Evolutionary conservation across 2,797 vertebrate genomes (phyloP).

Genomic region (Eutrigla gurnardus): DNA sequence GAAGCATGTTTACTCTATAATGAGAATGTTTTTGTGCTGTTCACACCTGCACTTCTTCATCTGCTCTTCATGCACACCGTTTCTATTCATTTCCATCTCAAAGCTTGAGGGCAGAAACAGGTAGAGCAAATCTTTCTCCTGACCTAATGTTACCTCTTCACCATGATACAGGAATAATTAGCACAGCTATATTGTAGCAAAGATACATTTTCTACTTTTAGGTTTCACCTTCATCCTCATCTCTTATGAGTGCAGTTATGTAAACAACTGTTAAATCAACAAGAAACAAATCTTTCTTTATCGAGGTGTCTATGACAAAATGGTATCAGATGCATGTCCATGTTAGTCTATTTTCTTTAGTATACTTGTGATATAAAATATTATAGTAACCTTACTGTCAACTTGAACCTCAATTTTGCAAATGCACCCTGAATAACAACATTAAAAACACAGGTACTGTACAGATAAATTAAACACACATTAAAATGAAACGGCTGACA

Average conservation of each 20-base stretch:
- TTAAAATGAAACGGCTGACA: background rate
- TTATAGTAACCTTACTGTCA: background rate
- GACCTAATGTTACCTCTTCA: background rate
- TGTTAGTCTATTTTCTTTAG: background rate
- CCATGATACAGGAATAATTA: slow-evolving; percentile 22
- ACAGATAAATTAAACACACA: background rate
- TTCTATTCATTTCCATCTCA: background rate
- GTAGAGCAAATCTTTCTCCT: background rate
- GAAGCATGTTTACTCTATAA: background rate
- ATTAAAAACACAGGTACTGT: background rate
- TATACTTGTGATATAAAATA: background rate
- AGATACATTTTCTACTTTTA: slow-evolving; percentile 15
- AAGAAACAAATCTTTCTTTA: background rate
- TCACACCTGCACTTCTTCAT: background rate
- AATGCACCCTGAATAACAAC: background rate
- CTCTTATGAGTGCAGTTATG: slow-evolving; percentile 4
- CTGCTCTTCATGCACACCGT: background rate
- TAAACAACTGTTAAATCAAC: slow-evolving; percentile 1
- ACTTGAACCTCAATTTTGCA: background rate
- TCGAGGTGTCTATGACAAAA: background rate
- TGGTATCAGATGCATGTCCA: background rate
- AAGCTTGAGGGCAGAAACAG: background rate
- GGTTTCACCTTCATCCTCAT: background rate
- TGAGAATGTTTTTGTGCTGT: background rate
- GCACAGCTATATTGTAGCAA: background rate